Evolutionary conservation across 53 echinoderm and acorn worm species (phyloP).

Genomic region (Henricia sp.): DNA sequence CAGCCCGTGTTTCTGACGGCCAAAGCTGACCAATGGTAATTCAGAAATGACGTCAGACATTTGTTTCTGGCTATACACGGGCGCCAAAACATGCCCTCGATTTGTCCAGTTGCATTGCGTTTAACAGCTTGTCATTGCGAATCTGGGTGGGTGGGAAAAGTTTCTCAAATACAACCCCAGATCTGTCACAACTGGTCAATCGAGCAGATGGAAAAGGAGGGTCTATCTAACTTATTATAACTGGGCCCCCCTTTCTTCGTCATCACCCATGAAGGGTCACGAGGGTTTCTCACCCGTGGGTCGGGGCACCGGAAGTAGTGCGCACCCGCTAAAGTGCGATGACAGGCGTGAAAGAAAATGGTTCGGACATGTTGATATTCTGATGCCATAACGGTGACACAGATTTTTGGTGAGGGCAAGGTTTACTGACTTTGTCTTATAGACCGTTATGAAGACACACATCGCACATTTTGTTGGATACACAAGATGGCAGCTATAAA

Average conservation of each 20-base stretch:
- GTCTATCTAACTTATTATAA: too few species aligned
- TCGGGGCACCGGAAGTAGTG: not conserved
- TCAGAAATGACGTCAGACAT: too few species aligned
- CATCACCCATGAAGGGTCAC: not conserved
- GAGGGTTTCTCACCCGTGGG: not conserved
- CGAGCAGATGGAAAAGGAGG: not conserved
- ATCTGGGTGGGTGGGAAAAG: not conserved
- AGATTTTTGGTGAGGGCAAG: too few species aligned
- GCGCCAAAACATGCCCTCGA: too few species aligned
- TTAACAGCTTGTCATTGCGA: not conserved
- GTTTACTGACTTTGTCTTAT: too few species aligned
- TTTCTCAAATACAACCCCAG: not conserved
- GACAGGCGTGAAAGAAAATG: not conserved
- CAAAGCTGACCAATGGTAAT: too few species aligned
- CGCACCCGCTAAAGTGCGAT: slow-evolving; percentile 4
- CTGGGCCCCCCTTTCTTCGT: not conserved
- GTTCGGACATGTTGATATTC: not conserved
- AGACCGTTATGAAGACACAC: too few species aligned
- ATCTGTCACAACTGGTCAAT: not conserved
- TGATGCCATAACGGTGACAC: not conserved
- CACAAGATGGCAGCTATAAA: too few species aligned
- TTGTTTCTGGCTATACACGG: too few species aligned
- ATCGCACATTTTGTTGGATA: too few species aligned
- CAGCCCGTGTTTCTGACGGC: too few species aligned
- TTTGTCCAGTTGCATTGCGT: too few species aligned